Base-by-base conservation (phyloP, 2,113 vertebrate genomes). In the Herpetotheres cachinnans region DNA sequence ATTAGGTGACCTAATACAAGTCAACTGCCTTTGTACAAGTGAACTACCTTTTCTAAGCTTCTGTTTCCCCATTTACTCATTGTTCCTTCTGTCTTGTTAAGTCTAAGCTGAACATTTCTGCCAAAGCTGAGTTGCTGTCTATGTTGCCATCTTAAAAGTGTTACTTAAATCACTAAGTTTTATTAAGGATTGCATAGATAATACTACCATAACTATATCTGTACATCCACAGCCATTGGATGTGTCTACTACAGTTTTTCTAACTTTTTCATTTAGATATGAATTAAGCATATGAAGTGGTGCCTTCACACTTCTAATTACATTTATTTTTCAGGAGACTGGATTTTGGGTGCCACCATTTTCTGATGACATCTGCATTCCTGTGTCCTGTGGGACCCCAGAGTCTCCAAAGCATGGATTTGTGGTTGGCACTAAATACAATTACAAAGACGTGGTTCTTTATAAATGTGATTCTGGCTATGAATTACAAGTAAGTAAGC, bases 401-500 rank as follows among this genome's bases (percentile, higher is more conserved):
- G 96, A 97, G 40, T 94, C 96, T 95, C 98, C 99, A 90, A 95
- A 98, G 14, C 95, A 99, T 66, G 99, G 99, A 44, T 95, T 98
- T 81, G 93, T 98, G 12, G 90, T 99, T 93, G 99, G 99, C 46
- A 98, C 97, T 79, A 94, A 92, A 90, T 98, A 98, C 94, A 98
- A 63, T 94, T 99, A 99, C 62, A 98, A 98, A 89, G 99, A 98
- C 61, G 94, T 92, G 11, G 69, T 99, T 84, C 91, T 97, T 81
- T 99, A 99, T 95, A 98, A 98, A 24, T 99, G 99, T 96, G 97
- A 99, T 73, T 95, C 98, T 90, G 99, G 99, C 73, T 99, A 99
- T 97, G 97, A 98, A 84, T 95, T 99, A 95, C 98, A 99, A 98
- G 99, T 99, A 98, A 97, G 97, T 40, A 69, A 93, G 38, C 42